phyloP scores from a whole-genome alignment of 1,140 invertebrate species.

The Tenebrio molitor region DNA sequence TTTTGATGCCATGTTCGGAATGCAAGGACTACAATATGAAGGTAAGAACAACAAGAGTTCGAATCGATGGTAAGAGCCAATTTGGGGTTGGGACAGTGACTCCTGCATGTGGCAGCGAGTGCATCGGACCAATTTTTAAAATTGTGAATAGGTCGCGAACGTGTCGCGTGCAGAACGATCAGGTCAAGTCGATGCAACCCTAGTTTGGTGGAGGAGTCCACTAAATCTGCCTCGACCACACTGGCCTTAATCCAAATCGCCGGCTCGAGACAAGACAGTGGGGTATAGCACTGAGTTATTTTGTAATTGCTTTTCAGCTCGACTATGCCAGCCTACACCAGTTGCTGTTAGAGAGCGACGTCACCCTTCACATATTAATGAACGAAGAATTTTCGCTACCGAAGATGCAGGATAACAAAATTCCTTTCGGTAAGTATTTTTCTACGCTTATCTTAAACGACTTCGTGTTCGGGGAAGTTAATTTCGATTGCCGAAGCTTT shows the following conservation, averaged over 20 bases:
- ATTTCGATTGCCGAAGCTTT: slow-evolving; percentile 49
- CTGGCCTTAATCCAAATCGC: slow-evolving; percentile 46
- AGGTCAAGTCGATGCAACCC: slow-evolving; percentile 31
- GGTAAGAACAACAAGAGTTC: slow-evolving; percentile 67
- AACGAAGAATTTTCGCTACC: slow-evolving; percentile 81
- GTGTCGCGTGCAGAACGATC: slow-evolving; percentile 35
- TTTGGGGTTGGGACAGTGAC: slow-evolving; percentile 18
- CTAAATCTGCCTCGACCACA: slow-evolving; percentile 44
- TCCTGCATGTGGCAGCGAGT: slow-evolving; percentile 19
- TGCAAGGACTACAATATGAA: slow-evolving; percentile 78
- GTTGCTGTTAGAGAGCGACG: slow-evolving; percentile 82
- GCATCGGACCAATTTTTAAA: slow-evolving; percentile 29
- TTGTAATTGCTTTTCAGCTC: slow-evolving; percentile 69
- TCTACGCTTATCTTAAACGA: slow-evolving; percentile 40
- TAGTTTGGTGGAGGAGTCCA: slow-evolving; percentile 28
- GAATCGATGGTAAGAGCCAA: slow-evolving; percentile 28
- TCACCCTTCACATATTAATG: slow-evolving; percentile 87
- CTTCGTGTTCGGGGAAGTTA: slow-evolving; percentile 47
- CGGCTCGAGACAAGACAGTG: slow-evolving; percentile 40
- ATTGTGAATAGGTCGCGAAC: slow-evolving; percentile 37
- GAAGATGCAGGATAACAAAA: slow-evolving; percentile 78
- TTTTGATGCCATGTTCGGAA: slow-evolving; percentile 84
- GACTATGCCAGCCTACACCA: slow-evolving; percentile 85
- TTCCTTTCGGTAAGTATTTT: slow-evolving; percentile 77
- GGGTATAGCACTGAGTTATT: slow-evolving; percentile 48